Percentiles rank a stretch among this genome's conserved stretches.
phyloP scores from a whole-genome alignment of 2,888 invertebrate genomes.

The Zaprionus lineosus region DNA sequence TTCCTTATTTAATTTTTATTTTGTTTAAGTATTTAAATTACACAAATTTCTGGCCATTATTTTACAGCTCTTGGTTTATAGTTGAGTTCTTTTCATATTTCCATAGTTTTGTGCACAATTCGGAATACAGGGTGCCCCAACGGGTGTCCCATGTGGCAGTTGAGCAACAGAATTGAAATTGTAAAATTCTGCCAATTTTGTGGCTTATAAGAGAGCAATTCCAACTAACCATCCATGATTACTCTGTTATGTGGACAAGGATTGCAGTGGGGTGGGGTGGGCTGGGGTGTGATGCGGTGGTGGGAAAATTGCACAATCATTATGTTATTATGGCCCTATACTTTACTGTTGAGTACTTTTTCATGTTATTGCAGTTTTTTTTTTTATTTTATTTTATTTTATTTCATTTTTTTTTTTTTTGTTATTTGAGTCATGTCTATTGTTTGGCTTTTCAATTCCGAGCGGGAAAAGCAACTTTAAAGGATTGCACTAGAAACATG shows the following conservation, averaged over 20 bases:
- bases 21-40: too few species aligned
- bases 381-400: slow-evolving; percentile 14
- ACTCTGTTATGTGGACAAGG: background rate
- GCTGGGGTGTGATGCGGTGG: too few species aligned
- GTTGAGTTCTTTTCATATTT: too few species aligned
- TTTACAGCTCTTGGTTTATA: too few species aligned
- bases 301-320: slow-evolving; percentile 16
- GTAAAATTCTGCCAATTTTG: slow-evolving; percentile 18
- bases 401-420: slow-evolving; percentile 46
- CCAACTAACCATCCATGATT: slow-evolving; percentile 25
- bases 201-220: slow-evolving; percentile 43
- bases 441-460: slow-evolving; percentile 48
- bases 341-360: slow-evolving; percentile 51
- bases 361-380: slow-evolving; percentile 51
- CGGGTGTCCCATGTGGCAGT: background rate
- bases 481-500: slow-evolving; percentile 33
- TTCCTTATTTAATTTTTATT: too few species aligned
- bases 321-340: slow-evolving; percentile 26
- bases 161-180: too few species aligned
- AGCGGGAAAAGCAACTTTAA: slow-evolving; percentile 37
- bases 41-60: too few species aligned
- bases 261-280: background rate
- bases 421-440: slow-evolving; percentile 26
- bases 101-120: too few species aligned
- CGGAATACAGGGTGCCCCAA: too few species aligned